A percentile compares a stretch with the other conserved stretches of the same genome.
These are phyloP conservation scores for Halocaridina rubra DNA, from an alignment of 2,888 invertebrate genomes.

Conservation along the genomic window DNA sequence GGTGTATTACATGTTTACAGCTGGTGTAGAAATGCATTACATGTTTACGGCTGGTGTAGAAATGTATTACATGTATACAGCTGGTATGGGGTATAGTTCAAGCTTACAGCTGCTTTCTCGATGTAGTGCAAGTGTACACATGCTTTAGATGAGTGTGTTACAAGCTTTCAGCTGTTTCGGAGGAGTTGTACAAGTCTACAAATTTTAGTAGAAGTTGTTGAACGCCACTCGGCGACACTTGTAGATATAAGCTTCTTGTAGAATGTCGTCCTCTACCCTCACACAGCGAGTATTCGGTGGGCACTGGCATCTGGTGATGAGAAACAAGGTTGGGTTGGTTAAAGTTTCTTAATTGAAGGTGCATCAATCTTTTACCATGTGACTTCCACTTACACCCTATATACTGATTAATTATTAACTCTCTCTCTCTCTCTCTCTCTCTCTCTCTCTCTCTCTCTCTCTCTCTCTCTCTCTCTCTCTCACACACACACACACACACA, in stretches of 20 bases:
- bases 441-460: slow-evolving; percentile 1
- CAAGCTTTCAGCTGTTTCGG: too few species aligned
- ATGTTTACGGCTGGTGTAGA: too few species aligned
- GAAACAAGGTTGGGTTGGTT: background rate
- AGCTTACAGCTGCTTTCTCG: too few species aligned
- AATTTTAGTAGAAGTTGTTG: background rate
- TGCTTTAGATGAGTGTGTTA: too few species aligned
- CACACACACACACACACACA: background rate
- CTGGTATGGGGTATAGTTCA: too few species aligned
- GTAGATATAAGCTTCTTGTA: slow-evolving; percentile 45
- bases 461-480: background rate
- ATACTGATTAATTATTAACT: background rate
- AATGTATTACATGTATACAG: too few species aligned
- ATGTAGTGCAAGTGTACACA: too few species aligned
- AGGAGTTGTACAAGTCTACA: too few species aligned
- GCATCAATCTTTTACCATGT: background rate
- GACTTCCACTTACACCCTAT: background rate
- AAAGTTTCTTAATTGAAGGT: background rate
- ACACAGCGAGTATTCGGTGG: slow-evolving; percentile 36
- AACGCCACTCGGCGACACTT: slow-evolving; percentile 28
- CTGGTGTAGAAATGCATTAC: too few species aligned
- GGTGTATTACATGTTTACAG: too few species aligned
- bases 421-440: too few species aligned
- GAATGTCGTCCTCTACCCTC: slow-evolving; percentile 43
- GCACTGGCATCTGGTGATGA: background rate